Conservation (phyloP, 2,113 vertebrate species). For the Meriones unguiculatus region DNA sequence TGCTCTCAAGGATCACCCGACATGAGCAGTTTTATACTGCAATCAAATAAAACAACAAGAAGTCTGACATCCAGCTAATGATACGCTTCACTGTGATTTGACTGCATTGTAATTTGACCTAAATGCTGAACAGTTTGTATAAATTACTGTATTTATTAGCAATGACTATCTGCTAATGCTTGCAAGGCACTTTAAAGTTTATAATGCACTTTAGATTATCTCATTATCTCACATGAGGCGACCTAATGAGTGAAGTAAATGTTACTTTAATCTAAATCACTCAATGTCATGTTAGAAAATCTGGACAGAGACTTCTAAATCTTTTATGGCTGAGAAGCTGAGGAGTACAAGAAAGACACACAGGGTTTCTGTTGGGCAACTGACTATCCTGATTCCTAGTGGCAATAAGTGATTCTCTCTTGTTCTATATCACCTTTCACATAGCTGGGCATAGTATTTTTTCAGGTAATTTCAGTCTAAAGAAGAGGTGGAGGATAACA, state of each 20-base stretch:
- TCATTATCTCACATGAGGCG: conserved; percentile 52
- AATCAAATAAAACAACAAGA: conserved; percentile 52
- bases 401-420: neutral
- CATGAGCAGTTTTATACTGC: neutral
- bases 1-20: conserved; percentile 1
- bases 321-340: neutral
- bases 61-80: conserved; percentile 35
- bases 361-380: neutral
- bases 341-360: neutral
- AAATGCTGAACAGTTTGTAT: conserved; percentile 54
- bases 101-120: conserved; percentile 62
- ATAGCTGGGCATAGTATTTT: neutral
- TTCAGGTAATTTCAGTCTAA: neutral
- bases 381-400: neutral
- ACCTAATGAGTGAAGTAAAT: conserved; percentile 50
- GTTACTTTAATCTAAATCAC: conserved; percentile 54
- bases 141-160: conserved; percentile 67
- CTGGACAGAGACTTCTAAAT: neutral
- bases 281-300: conserved; percentile 30
- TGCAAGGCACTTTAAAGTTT: conserved; percentile 44
- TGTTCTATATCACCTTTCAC: neutral
- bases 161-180: conserved; percentile 35
- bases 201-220: conserved; percentile 51
- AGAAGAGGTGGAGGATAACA: neutral
- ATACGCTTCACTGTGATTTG: conserved; percentile 22